These are phyloP conservation scores for Calycopis cecrops DNA, from an alignment of 1,140 invertebrate species.

Conservation along the genomic window DNA sequence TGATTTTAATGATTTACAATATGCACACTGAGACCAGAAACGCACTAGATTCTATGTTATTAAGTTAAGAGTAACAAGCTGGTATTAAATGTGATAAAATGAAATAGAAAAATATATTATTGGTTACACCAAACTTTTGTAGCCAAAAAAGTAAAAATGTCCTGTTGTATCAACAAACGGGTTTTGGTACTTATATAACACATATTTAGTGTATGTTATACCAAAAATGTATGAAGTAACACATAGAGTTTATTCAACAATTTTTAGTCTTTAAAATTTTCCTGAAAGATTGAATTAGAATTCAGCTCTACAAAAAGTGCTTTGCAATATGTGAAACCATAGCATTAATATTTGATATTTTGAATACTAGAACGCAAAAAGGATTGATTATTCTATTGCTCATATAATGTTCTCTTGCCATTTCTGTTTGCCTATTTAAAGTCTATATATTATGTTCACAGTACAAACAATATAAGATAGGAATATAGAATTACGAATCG, in stretches of 20 bases:
- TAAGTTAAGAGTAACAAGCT: too few species aligned
- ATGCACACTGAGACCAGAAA: too few species aligned
- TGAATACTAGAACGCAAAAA: background rate
- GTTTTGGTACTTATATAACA: conserved; percentile 7
- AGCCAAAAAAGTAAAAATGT: background rate
- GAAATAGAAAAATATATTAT: background rate
- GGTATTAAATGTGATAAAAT: conserved; percentile 2
- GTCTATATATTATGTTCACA: background rate
- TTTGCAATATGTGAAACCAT: background rate
- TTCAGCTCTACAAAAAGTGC: background rate
- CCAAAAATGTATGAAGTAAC: conserved; percentile 3
- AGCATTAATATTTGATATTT: background rate
- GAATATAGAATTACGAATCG: background rate
- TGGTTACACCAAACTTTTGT: background rate
- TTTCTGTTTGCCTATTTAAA: conserved; percentile 11
- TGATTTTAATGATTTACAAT: too few species aligned
- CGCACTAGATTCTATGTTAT: too few species aligned
- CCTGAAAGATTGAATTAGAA: background rate
- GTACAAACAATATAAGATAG: conserved; percentile 5
- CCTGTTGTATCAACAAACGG: background rate
- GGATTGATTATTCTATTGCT: conserved; percentile 2
- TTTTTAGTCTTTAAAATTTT: background rate
- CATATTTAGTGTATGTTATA: background rate
- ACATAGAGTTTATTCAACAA: conserved; percentile 3
- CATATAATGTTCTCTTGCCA: conserved; percentile 8